These are phyloP conservation scores for Campoletis raptor DNA, from an alignment of 2,888 invertebrate genomes.

Conservation along the genomic window DNA sequence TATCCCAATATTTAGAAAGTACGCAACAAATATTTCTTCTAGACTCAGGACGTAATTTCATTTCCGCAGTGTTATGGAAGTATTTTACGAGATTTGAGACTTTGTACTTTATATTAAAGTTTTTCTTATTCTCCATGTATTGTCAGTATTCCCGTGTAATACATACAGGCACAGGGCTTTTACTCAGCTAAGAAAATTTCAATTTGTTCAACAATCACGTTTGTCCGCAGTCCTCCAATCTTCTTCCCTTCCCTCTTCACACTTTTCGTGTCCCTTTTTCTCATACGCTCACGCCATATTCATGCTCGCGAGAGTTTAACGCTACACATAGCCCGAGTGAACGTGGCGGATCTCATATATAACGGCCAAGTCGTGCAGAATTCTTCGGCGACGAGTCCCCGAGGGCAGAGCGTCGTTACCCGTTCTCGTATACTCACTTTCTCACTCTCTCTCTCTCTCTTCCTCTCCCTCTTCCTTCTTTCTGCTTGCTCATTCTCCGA, in stretches of 20 bases:
- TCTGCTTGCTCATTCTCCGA: conserved; percentile 53
- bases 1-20: not conserved
- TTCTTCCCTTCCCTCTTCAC: conserved; percentile 22
- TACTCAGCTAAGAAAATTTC: conserved; percentile 50
- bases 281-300: conserved; percentile 39
- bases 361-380: conserved; percentile 65
- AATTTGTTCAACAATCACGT: conserved; percentile 59
- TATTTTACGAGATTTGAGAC: not conserved
- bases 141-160: not conserved
- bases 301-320: conserved; percentile 53
- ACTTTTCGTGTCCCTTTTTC: conserved; percentile 20
- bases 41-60: conserved; percentile 10
- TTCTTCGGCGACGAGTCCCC: conserved; percentile 63
- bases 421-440: conserved; percentile 40
- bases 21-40: not conserved
- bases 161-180: not conserved
- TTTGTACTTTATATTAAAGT: not conserved
- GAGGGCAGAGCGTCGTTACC: conserved; percentile 66
- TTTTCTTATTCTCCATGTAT: not conserved
- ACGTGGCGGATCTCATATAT: conserved; percentile 62
- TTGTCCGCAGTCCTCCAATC: conserved; percentile 44
- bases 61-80: not conserved
- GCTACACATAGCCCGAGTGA: conserved; percentile 37
- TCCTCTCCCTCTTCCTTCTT: not conserved
- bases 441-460: conserved; percentile 3